A percentile compares a stretch with the other conserved stretches of the same genome.
Conservation (phyloP, 2,888 invertebrate species). For the Branchipolynoe longqiensis region DNA sequence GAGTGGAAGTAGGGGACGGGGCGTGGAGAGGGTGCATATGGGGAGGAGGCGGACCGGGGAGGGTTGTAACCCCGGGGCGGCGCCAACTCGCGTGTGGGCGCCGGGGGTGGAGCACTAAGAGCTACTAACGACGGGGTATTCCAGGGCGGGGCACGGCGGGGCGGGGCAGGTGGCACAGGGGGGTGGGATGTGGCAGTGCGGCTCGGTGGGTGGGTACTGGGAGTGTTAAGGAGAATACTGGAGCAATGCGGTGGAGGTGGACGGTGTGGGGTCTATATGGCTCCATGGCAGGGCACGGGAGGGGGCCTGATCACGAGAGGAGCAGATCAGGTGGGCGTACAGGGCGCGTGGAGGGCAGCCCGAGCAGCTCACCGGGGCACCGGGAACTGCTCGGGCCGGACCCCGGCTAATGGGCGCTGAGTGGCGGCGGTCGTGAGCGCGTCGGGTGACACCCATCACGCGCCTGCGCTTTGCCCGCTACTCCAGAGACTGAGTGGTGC, state of each 20-base stretch:
- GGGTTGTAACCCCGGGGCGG: constrained; percentile 29
- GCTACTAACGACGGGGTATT: constrained; percentile 22
- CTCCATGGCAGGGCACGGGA: constrained; percentile 17
- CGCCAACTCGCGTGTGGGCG: constrained; percentile 27
- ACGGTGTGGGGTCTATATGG: constrained; percentile 4
- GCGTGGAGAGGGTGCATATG: not conserved
- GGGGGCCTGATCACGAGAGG: constrained; percentile 19
- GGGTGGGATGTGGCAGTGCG: not conserved
- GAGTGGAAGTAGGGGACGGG: not conserved
- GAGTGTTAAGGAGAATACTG: too few relatives aligned
- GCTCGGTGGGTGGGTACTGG: not conserved
- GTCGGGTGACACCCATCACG: constrained; percentile 43
- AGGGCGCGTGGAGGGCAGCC: constrained; percentile 1
- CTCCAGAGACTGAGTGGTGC: constrained; percentile 15
- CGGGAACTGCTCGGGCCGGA: not conserved
- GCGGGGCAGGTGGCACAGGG: not conserved
- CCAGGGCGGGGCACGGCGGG: constrained; percentile 14
- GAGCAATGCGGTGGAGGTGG: not conserved
- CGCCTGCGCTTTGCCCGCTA: not conserved
- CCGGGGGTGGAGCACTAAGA: constrained; percentile 40
- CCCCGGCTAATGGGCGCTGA: constrained; percentile 22
- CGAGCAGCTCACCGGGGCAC: not conserved
- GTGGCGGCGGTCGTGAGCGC: not conserved
- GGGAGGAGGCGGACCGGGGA: not conserved
- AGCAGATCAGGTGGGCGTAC: constrained; percentile 33